These are phyloP conservation scores for Eulemur coronatus DNA, from an alignment of 2,797 vertebrate species.

Conservation along the genomic window DNA sequence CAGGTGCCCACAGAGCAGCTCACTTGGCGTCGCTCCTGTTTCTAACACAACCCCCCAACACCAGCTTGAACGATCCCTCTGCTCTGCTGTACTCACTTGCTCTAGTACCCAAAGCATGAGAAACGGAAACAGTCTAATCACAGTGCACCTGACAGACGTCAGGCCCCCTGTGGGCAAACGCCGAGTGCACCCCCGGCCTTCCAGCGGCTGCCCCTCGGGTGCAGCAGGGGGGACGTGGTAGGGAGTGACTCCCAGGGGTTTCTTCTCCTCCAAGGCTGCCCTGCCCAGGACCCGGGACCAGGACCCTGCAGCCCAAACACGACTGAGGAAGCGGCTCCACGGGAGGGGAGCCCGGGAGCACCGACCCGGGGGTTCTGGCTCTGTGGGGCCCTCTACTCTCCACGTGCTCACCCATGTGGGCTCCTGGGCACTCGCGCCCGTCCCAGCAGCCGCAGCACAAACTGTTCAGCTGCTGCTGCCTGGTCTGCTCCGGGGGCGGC, in stretches of 20 bases:
- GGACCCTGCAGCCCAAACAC: background rate
- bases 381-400: background rate
- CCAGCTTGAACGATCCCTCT: too few species aligned
- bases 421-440: background rate
- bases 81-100: background rate
- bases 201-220: background rate
- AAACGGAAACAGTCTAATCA: background rate
- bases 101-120: background rate
- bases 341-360: background rate
- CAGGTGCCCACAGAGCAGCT: background rate
- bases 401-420: background rate
- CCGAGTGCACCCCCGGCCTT: background rate
- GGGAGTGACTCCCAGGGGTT: background rate
- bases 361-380: background rate
- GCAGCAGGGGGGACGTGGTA: background rate
- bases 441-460: background rate
- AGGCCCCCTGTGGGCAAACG: background rate
- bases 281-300: background rate
- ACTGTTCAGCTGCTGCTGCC: background rate
- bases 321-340: background rate
- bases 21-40: background rate
- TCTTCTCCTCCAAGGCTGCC: background rate
- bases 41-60: background rate
- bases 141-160: background rate
- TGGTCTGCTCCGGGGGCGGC: background rate